phyloP scores from a whole-genome alignment of 2,113 vertebrate species.

The Xenopus laevis region DNA sequence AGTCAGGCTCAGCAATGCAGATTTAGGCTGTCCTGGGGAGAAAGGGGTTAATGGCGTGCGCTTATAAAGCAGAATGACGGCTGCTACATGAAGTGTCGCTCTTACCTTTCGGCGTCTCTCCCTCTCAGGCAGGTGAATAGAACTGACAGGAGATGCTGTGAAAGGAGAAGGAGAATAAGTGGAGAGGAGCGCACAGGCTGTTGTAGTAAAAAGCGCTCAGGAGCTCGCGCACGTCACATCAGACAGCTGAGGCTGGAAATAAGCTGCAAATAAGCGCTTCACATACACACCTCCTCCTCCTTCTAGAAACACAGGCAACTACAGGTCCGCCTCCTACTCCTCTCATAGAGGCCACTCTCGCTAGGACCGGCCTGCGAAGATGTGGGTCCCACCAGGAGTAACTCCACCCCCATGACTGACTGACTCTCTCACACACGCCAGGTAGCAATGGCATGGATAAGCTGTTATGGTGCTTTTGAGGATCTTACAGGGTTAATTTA shows the following conservation, averaged over 20 bases:
- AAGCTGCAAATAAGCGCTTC: slow-evolving; percentile 43
- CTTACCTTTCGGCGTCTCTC: background rate
- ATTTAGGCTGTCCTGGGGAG: background rate
- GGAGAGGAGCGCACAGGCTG: slow-evolving; percentile 53
- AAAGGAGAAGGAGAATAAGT: slow-evolving; percentile 37
- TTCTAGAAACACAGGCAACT: slow-evolving; percentile 44
- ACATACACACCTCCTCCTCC: slow-evolving; percentile 45
- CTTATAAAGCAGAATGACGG: background rate
- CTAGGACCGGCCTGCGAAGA: background rate
- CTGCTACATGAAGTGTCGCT: background rate
- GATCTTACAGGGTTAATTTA: too few species aligned
- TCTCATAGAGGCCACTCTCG: slow-evolving; percentile 4
- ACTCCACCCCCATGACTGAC: background rate
- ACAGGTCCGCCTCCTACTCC: background rate
- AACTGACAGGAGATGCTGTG: slow-evolving; percentile 25
- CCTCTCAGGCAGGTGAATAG: slow-evolving; percentile 11
- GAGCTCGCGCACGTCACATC: slow-evolving; percentile 53
- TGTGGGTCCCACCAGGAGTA: background rate
- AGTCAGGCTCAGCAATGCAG: too few species aligned
- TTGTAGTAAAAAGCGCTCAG: slow-evolving; percentile 52
- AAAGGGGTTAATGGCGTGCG: slow-evolving; percentile 11
- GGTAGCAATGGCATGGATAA: too few species aligned
- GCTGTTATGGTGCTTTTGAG: too few species aligned
- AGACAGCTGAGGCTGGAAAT: slow-evolving; percentile 47
- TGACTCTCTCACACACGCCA: too few species aligned